Base-by-base conservation (phyloP, 2,797 vertebrate genomes). In the Microctenopoma lineatum region DNA sequence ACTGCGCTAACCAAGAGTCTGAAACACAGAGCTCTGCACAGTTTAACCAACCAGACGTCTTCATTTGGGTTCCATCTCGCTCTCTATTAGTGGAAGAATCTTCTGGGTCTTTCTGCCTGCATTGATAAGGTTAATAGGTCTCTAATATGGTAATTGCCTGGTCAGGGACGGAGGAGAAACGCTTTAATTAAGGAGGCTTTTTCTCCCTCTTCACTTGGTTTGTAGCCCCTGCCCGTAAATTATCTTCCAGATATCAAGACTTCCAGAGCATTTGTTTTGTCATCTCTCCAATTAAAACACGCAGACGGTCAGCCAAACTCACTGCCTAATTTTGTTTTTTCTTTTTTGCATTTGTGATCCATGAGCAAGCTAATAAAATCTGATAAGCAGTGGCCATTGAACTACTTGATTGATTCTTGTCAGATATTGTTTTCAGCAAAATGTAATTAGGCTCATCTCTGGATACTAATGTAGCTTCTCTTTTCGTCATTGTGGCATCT, bases 281-380 rank as follows among this genome's bases (percentile, higher is more conserved):
- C 83, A 75, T 87, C 68, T 79, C 80, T 67, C 85, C 87, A 88
- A 94, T 93, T 91, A 92, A 87, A 86, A 79, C 46, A 45, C 65
- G 60, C 68, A 4, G 59, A 72, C 61, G 5, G 8, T 65, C 7
- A 2, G 54, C 84, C 79, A 68, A 86, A 82, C 75, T 77, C 76
- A 9, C 66, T 15, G 72, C 48, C 66, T 83, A 79, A 87, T 89
- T 84, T 74, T 68, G 80, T 83, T 57, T 75, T 71, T 51, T 70
- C 81, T 83, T 55, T 21, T 75, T 72, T 51, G 18, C 38, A 5
- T 84, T 87, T 80, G 80, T 82, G 79, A 90, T 80, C 83, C 91
- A 87, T 87, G 89, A 92, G 72, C 15, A 80, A 81, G 61, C 85
- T 78, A 88, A 88, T 80, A 84, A 77, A 70, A 75, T 73, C 59